phyloP scores from a whole-genome alignment of 2,888 invertebrate species.

The Tanypteryx hageni region DNA sequence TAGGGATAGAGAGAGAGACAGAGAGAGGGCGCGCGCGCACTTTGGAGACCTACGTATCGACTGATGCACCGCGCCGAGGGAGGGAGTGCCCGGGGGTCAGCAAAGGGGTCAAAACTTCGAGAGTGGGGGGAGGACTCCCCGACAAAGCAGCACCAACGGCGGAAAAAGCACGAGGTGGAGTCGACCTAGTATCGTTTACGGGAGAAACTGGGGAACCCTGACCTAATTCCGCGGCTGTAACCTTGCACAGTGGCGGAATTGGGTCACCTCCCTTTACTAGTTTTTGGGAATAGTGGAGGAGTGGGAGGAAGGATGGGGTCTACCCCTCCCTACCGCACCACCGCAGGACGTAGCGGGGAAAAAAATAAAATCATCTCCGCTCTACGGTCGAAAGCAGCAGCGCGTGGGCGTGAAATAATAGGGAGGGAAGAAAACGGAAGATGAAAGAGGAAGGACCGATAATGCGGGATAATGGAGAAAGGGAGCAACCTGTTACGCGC shows the following conservation, averaged over 20 bases:
- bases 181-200: neutral
- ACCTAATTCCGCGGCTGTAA: neutral
- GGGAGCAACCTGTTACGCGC: slow-evolving; percentile 13
- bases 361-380: neutral
- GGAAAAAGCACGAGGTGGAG: neutral
- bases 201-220: neutral
- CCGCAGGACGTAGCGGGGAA: neutral
- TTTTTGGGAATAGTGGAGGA: neutral
- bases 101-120: neutral
- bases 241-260: slow-evolving; percentile 5
- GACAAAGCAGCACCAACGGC: neutral
- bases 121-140: neutral
- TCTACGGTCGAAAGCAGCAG: neutral
- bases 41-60: neutral
- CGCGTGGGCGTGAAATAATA: neutral
- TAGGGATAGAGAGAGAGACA: too few relatives aligned
- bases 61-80: neutral
- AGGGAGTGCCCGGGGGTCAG: neutral
- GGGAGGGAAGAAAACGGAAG: neutral
- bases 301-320: neutral
- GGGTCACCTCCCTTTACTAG: neutral
- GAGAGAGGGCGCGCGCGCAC: neutral
- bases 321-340: neutral
- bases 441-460: neutral
- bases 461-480: neutral